Evolutionary conservation across 2,113 vertebrate genomes (phyloP), one percentile per base, ranked within the genome.

Genomic region (human (Homo sapiens)): DNA sequence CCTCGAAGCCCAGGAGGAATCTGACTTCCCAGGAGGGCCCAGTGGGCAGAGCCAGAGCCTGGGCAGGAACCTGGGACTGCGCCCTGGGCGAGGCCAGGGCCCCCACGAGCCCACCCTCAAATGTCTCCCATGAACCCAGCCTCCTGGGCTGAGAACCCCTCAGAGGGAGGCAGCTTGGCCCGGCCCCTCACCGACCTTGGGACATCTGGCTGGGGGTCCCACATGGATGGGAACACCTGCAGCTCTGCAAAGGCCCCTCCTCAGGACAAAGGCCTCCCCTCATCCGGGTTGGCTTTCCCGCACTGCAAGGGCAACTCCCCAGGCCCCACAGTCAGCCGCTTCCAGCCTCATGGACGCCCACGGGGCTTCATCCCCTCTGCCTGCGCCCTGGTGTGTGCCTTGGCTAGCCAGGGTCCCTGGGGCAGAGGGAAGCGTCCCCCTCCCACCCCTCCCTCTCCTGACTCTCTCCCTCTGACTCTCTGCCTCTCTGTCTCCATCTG

Each of bases 1-100:
- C 96, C 97, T 96, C 11, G 2, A 32, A 55, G 90, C 94, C 70
- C 91, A 85, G 79, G 78, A 91, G 97, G 95, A 96, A 97, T 96
- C 95, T 48, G 78, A 83, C 83, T 86, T 70, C 59, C 50, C 10
- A 30, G 94, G 92, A 78, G 70, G 86, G 79, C 75, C 89, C 78
- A 50, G 95, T 0, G 27, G 81, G 94, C 87, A 88, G 96, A 82
- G 38, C n/a, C 27, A 11, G 43, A 64, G 70, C 30, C 40, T 0
- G 0, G 43, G 83, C 79, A 79, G 84, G 84, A 84, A 38, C 82
- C 78, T 48, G 10, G 84, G 48, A 35, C 57, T 50, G 73, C 12
- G 30, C 61, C 25, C 38, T 3, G 32, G 43, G 38, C 20, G 25
- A 25, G 27, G 61, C 61, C 27, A 30, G 61, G 61, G 61, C 27